Percentiles rank a stretch among this genome's conserved stretches.
Evolutionary conservation across 53 echinoderm and acorn worm species (phyloP).

Genomic region (Luidia sarsii): DNA sequence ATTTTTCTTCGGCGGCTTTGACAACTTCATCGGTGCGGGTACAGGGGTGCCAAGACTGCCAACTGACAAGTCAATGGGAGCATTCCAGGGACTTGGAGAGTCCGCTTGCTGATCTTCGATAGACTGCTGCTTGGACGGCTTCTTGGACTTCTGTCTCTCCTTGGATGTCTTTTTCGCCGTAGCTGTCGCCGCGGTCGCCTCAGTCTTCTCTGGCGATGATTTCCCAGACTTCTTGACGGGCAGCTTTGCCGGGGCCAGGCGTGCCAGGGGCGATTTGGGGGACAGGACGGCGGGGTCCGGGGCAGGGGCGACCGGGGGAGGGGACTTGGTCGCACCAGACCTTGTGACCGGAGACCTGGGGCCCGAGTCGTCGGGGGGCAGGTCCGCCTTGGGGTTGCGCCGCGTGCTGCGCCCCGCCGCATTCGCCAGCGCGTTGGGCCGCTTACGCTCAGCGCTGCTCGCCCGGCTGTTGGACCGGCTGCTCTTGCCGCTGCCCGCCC

Average conservation of each 20-base stretch:
- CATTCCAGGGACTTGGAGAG: not conserved
- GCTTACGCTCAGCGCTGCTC: conserved; percentile 30
- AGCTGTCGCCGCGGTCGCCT: not conserved
- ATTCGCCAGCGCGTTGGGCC: not conserved
- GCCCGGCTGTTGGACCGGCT: conserved; percentile 69
- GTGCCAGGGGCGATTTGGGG: conserved; percentile 38
- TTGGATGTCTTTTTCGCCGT: not conserved
- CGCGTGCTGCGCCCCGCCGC: conserved; percentile 41
- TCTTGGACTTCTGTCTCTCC: not conserved
- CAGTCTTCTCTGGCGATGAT: not conserved
- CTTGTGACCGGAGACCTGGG: conserved; percentile 45
- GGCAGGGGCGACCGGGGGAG: conserved; percentile 26
- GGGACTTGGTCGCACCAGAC: conserved; percentile 27
- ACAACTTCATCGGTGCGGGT: conserved; percentile 1
- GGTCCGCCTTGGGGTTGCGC: conserved; percentile 45
- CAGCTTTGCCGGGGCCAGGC: conserved; percentile 23
- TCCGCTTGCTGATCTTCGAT: conserved; percentile 1
- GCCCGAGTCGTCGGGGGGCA: conserved; percentile 11
- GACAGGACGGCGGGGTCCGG: conserved; percentile 10
- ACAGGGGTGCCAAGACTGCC: not conserved
- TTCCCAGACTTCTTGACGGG: not conserved
- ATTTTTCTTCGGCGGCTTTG: not conserved
- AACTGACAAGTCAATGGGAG: conserved; percentile 28
- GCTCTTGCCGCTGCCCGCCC: conserved; percentile 44
- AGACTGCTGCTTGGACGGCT: not conserved